Evolutionary conservation across 2,888 invertebrate species (phyloP).

Genomic region (Chymomyza amoena): DNA sequence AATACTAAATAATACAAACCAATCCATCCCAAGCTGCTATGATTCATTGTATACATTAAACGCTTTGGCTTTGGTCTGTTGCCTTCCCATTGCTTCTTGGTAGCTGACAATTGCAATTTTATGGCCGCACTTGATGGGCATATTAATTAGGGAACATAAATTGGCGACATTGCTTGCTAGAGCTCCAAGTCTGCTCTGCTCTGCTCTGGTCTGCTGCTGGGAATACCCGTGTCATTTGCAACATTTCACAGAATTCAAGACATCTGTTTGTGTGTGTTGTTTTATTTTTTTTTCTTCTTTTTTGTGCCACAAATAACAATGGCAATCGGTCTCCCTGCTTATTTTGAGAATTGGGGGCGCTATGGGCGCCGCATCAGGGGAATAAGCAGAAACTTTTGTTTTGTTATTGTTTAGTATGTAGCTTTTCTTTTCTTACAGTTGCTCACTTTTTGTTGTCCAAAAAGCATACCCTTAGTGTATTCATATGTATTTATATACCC

Average conservation of each 20-base stretch:
- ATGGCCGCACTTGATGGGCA: slow-evolving; percentile 52
- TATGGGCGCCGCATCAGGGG: background rate
- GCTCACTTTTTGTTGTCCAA: background rate
- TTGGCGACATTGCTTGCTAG: slow-evolving; percentile 10
- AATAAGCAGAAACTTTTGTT: background rate
- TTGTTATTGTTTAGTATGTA: slow-evolving; percentile 18
- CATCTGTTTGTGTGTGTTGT: background rate
- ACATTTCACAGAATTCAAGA: background rate
- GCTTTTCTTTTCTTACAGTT: slow-evolving; percentile 6
- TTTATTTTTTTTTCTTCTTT: background rate
- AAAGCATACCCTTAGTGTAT: background rate
- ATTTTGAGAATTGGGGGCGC: background rate
- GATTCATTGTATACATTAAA: background rate
- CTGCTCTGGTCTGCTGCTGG: background rate
- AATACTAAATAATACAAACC: background rate
- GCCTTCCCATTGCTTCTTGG: slow-evolving; percentile 20
- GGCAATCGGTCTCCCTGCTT: background rate
- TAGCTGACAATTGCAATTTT: slow-evolving; percentile 40
- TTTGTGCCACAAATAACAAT: background rate
- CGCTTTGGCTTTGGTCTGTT: background rate
- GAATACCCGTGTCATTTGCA: slow-evolving; percentile 4
- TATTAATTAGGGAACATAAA: slow-evolving; percentile 47
- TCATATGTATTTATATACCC: background rate
- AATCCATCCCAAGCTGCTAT: background rate
- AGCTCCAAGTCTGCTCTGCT: background rate